Conservation (phyloP, 2,797 vertebrate genomes). For the Darevskia nairensis region DNA sequence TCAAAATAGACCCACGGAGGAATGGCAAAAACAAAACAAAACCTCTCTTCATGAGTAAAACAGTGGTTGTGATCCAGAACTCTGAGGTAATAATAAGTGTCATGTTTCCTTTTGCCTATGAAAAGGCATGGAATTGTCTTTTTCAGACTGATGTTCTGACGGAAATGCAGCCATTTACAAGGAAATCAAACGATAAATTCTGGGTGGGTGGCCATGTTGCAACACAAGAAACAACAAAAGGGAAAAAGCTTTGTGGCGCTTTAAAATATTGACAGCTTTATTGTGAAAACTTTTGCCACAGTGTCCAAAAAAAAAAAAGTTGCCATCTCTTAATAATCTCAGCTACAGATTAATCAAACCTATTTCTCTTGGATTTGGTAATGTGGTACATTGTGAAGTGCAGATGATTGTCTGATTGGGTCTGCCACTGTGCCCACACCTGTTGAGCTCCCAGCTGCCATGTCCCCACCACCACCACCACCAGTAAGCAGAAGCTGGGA, state of each 20-base stretch:
- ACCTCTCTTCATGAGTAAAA: slow-evolving; percentile 5
- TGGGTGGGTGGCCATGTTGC: too few relatives aligned
- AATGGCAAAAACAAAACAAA: not conserved
- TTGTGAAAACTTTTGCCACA: not conserved
- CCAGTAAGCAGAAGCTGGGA: too few relatives aligned
- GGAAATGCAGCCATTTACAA: slow-evolving; percentile 31
- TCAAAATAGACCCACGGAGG: slow-evolving; percentile 14
- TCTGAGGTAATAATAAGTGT: not conserved
- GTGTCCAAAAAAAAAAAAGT: slow-evolving; percentile 30
- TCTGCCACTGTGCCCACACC: too few relatives aligned
- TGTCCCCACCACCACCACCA: too few relatives aligned
- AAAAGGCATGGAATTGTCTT: not conserved
- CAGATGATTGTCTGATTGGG: too few relatives aligned
- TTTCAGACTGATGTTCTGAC: slow-evolving; percentile 5
- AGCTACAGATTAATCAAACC: slow-evolving; percentile 40
- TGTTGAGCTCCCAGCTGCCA: too few relatives aligned
- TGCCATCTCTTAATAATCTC: slow-evolving; percentile 37
- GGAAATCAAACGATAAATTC: slow-evolving; percentile 24
- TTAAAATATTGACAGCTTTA: not conserved
- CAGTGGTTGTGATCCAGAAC: not conserved
- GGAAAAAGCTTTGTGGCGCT: not conserved
- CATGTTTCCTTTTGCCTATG: not conserved
- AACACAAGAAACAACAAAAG: not conserved
- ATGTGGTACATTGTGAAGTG: slow-evolving; percentile 5
- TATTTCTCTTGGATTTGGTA: slow-evolving; percentile 9